A percentile compares a stretch with the other conserved stretches of the same genome.
phyloP scores from a whole-genome alignment of 2,113 vertebrate genomes.

The Saguinus imperator region DNA sequence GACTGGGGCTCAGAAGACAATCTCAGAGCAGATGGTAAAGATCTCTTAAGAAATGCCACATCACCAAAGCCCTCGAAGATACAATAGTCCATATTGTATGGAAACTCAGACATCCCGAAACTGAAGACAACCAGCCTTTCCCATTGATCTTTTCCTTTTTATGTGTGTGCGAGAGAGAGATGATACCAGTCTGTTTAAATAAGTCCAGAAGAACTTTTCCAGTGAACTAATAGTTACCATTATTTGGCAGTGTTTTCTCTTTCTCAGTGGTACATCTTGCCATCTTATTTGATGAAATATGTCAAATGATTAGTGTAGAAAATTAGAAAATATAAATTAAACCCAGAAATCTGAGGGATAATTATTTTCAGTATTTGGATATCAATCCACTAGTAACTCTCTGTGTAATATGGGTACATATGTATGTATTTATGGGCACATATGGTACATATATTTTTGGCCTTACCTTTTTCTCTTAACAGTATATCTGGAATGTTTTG shows the following conservation, averaged over 20 bases:
- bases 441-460: background rate
- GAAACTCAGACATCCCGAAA: background rate
- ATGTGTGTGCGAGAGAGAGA: background rate
- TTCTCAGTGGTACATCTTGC: background rate
- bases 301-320: background rate
- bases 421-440: background rate
- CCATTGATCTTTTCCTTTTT: background rate
- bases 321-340: background rate
- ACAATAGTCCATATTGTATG: background rate
- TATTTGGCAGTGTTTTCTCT: background rate
- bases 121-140: background rate
- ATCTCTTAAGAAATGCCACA: background rate
- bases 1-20: background rate
- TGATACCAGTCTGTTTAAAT: background rate
- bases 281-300: background rate
- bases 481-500: background rate
- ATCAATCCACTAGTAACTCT: background rate
- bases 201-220: background rate
- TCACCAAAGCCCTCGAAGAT: background rate
- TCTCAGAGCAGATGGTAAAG: background rate
- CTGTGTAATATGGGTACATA: background rate
- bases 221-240: background rate
- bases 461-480: no score
- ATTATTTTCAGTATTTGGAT: background rate
- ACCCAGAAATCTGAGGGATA: background rate